Evolutionary conservation across 2,888 invertebrate species (phyloP).

Genomic region (Drosophila kanekoi): DNA sequence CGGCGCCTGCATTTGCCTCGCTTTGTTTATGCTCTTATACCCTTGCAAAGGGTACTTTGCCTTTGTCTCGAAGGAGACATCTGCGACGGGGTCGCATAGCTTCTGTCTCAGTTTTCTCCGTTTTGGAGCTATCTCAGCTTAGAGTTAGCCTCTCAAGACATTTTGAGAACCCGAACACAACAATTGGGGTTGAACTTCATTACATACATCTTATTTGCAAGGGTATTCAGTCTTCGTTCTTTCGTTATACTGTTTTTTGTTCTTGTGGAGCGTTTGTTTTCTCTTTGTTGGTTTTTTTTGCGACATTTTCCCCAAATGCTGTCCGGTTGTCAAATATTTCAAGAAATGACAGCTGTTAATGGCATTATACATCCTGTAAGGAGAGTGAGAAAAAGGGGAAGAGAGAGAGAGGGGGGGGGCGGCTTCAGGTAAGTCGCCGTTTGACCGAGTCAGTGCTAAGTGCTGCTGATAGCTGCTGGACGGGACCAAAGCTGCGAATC

Average conservation of each 20-base stretch:
- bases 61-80: too few species aligned
- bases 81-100: too few species aligned
- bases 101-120: too few species aligned
- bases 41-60: too few species aligned
- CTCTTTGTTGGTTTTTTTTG: slow-evolving; percentile 21
- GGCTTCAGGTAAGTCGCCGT: slow-evolving; percentile 36
- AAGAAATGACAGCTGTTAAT: slow-evolving; percentile 79
- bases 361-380: slow-evolving; percentile 67
- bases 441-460: slow-evolving; percentile 53
- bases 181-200: too few species aligned
- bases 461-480: slow-evolving; percentile 39
- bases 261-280: slow-evolving; percentile 6
- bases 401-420: not conserved
- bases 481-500: slow-evolving; percentile 1
- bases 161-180: too few species aligned
- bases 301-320: slow-evolving; percentile 40
- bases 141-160: too few species aligned
- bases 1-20: slow-evolving; percentile 22
- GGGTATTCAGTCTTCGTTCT: too few species aligned
- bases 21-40: slow-evolving; percentile 16
- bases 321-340: slow-evolving; percentile 72
- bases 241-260: not conserved
- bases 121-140: too few species aligned
- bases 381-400: too few species aligned
- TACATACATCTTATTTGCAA: too few species aligned